A percentile compares a stretch with the other conserved stretches of the same genome.
Evolutionary conservation across 2,797 vertebrate species (phyloP).

Genomic region (Sciaenops ocellatus): DNA sequence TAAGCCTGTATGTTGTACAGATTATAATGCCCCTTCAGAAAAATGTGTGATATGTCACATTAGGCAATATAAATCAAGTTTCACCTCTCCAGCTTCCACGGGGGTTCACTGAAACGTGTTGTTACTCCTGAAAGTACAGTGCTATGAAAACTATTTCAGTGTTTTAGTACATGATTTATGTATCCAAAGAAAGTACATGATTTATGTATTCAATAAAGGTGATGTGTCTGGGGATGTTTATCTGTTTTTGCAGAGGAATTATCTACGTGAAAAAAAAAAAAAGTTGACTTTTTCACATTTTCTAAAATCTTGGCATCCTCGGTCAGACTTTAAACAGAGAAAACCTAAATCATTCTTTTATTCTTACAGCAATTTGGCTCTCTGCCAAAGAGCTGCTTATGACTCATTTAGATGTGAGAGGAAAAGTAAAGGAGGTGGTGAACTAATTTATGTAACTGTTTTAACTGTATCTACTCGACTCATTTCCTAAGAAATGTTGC

Average conservation of each 20-base stretch:
- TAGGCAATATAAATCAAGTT: not conserved
- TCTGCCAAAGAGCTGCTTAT: not conserved
- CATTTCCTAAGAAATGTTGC: not conserved
- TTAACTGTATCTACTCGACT: not conserved
- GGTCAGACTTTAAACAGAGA: slow-evolving; percentile 14
- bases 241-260: too few relatives aligned
- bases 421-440: not conserved
- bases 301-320: too few relatives aligned
- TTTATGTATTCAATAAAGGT: not conserved
- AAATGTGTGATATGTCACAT: not conserved
- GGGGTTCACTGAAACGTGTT: slow-evolving; percentile 7
- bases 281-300: slow-evolving; percentile 1
- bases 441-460: not conserved
- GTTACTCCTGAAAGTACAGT: not conserved
- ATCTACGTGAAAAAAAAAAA: not conserved
- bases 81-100: slow-evolving; percentile 7
- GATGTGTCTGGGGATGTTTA: too few relatives aligned
- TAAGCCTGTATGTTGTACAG: not conserved
- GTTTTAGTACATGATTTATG: not conserved
- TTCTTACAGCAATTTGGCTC: not conserved
- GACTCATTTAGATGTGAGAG: not conserved
- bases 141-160: not conserved
- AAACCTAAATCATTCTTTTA: slow-evolving; percentile 36
- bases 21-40: too few relatives aligned
- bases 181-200: not conserved